A percentile compares a stretch with the other conserved stretches of the same genome.
phyloP scores from a whole-genome alignment of 2,888 invertebrate species.

The Cyrtodaria siliqua region DNA sequence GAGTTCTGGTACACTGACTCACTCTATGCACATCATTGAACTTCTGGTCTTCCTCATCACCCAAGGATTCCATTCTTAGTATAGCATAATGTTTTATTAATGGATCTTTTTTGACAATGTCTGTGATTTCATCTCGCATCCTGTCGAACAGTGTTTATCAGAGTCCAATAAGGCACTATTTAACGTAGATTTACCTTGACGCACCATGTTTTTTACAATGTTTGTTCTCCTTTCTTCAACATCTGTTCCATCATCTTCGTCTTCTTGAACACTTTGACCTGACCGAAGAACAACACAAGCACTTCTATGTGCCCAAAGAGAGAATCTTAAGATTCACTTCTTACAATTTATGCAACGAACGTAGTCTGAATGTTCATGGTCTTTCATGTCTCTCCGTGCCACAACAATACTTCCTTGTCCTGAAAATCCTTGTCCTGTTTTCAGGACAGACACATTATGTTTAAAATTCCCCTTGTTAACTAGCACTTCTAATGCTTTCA shows the following conservation, averaged over 20 bases:
- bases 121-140: not conserved
- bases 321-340: not conserved
- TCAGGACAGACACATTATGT: constrained; percentile 2
- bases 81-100: not conserved
- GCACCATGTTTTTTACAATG: not conserved
- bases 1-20: not conserved
- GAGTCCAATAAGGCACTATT: not conserved
- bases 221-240: not conserved
- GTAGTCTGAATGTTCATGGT: constrained; percentile 2
- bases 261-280: no score
- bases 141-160: not conserved
- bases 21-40: constrained; percentile 27
- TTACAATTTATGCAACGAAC: not conserved
- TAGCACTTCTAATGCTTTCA: not conserved
- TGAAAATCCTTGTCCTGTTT: no score
- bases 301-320: not conserved
- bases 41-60: constrained; percentile 15
- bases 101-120: not conserved
- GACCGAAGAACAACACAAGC: not conserved
- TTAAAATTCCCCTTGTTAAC: constrained; percentile 12
- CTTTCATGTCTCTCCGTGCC: not conserved
- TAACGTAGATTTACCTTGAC: not conserved
- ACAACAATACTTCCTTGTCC: not conserved
- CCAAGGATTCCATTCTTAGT: constrained; percentile 17
- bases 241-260: no score